Evolutionary conservation across 2,888 invertebrate genomes (phyloP).

Genomic region (Parapristionchus giblindavisi): DNA sequence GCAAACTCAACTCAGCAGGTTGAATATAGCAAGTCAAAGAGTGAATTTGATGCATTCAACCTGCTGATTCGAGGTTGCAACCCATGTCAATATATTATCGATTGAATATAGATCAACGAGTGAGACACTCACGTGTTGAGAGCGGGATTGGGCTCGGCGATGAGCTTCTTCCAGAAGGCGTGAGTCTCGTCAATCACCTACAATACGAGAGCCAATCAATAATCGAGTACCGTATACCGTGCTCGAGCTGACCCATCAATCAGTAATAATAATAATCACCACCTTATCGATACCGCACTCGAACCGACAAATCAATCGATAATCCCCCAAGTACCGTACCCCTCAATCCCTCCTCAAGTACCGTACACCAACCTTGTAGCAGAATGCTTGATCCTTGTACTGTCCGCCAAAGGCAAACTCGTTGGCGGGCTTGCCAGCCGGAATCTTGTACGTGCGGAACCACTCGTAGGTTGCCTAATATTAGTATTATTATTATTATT

Average conservation of each 20-base stretch:
- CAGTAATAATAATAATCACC: background rate
- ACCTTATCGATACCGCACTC: background rate
- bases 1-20: too few relatives aligned
- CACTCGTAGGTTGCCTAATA: constrained; percentile 92
- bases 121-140: constrained; percentile 59
- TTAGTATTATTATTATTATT: constrained; percentile 27
- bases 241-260: background rate
- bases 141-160: constrained; percentile 61
- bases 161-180: constrained; percentile 71
- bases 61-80: too few relatives aligned
- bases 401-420: constrained; percentile 96
- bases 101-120: background rate
- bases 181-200: constrained; percentile 70
- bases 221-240: background rate
- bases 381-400: constrained; percentile 79
- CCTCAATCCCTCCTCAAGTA: constrained; percentile 1
- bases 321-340: background rate
- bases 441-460: constrained; percentile 98
- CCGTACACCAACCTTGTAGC: constrained; percentile 53
- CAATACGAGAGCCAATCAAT: background rate
- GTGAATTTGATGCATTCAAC: too few relatives aligned
- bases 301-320: background rate
- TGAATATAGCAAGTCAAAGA: too few relatives aligned
- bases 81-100: too few relatives aligned
- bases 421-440: constrained; percentile 83